Conservation (phyloP, 1,140 invertebrate species). For the Caenorhabditis brenneri region DNA sequence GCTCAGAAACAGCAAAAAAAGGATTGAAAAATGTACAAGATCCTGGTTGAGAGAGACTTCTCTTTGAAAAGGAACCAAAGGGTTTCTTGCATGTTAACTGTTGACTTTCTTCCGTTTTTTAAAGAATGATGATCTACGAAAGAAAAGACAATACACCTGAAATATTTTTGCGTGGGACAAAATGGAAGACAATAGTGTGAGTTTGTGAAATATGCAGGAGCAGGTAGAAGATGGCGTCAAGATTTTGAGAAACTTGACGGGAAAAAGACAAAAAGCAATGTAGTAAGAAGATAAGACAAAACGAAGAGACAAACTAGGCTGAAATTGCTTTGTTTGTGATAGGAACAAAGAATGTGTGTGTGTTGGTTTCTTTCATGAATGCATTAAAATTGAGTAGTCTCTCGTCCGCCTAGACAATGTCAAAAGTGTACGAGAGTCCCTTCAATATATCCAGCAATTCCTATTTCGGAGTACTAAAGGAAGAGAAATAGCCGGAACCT, state of each 20-base stretch:
- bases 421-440: constrained; percentile 20
- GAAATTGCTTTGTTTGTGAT: constrained; percentile 25
- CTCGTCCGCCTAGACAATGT: constrained; percentile 23
- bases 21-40: not conserved
- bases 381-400: constrained; percentile 29
- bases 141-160: not conserved
- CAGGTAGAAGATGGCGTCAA: not conserved
- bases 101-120: not conserved
- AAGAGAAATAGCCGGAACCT: not conserved
- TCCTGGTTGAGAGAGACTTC: not conserved
- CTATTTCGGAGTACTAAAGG: not conserved
- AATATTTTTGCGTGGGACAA: not conserved
- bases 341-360: constrained; percentile 11
- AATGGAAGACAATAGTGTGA: constrained; percentile 4
- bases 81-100: not conserved
- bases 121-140: not conserved
- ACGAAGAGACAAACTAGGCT: not conserved
- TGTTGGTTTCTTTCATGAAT: constrained; percentile 38
- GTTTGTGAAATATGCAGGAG: not conserved
- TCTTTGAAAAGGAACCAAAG: not conserved
- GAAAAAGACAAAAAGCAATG: not conserved
- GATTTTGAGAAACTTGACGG: not conserved
- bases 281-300: not conserved
- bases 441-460: not conserved
- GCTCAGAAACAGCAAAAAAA: not conserved